phyloP scores from a whole-genome alignment of 2,113 vertebrate genomes.

The Nibea coibor region DNA sequence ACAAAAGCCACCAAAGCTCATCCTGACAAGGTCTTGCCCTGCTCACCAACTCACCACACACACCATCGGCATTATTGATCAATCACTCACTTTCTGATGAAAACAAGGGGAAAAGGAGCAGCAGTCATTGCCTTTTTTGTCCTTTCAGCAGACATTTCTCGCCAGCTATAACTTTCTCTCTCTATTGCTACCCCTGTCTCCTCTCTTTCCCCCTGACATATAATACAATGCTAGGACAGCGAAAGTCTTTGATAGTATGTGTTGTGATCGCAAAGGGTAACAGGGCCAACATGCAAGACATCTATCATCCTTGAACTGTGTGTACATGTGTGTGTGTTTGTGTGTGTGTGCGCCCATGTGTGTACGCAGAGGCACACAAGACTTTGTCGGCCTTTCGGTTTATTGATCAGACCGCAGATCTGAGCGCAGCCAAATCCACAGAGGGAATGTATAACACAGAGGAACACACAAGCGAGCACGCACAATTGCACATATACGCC shows the following conservation, averaged over 20 bases:
- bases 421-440: slow-evolving; percentile 38
- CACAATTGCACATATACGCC: slow-evolving; percentile 13
- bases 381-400: slow-evolving; percentile 57
- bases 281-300: slow-evolving; percentile 62
- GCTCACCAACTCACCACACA: slow-evolving; percentile 50
- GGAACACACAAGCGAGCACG: slow-evolving; percentile 1
- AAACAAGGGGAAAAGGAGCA: slow-evolving; percentile 39
- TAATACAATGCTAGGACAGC: slow-evolving; percentile 51
- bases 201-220: slow-evolving; percentile 38
- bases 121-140: slow-evolving; percentile 35
- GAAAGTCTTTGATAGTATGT: slow-evolving; percentile 60
- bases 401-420: slow-evolving; percentile 66
- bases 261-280: slow-evolving; percentile 64
- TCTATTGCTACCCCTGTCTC: neutral
- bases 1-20: slow-evolving; percentile 62
- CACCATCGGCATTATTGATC: slow-evolving; percentile 67
- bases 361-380: neutral
- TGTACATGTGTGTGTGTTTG: neutral
- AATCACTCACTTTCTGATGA: slow-evolving; percentile 65
- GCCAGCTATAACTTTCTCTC: slow-evolving; percentile 21
- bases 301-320: slow-evolving; percentile 61
- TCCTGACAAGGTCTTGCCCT: slow-evolving; percentile 67
- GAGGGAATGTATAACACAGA: slow-evolving; percentile 46
- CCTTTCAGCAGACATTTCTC: slow-evolving; percentile 47
- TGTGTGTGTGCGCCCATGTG: slow-evolving; percentile 9